Evolutionary conservation across 2,113 vertebrate species (phyloP).

Genomic region (Anguilla japonica): DNA sequence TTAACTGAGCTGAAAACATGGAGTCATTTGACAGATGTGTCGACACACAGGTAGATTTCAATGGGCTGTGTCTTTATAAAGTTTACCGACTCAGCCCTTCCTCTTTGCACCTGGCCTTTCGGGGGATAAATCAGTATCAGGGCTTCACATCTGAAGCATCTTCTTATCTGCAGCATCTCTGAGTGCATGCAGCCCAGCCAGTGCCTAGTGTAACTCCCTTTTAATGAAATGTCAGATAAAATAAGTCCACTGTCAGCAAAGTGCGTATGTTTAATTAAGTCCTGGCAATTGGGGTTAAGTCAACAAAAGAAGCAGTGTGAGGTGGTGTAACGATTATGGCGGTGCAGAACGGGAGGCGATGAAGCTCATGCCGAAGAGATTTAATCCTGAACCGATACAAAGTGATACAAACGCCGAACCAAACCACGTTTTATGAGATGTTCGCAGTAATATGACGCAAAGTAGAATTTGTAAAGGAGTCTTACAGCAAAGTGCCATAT

Average conservation of each 20-base stretch:
- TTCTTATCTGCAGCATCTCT: constrained; percentile 10
- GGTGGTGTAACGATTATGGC: constrained; percentile 30
- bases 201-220: constrained; percentile 24
- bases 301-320: constrained; percentile 25
- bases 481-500: too few relatives aligned
- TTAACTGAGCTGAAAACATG: constrained; percentile 12
- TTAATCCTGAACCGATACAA: background rate
- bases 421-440: background rate
- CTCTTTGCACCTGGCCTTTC: constrained; percentile 9
- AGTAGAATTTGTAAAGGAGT: too few relatives aligned
- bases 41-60: constrained; percentile 14
- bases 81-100: background rate
- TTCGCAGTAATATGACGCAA: background rate
- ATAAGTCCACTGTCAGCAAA: constrained; percentile 31
- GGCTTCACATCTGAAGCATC: background rate
- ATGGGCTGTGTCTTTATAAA: constrained; percentile 7
- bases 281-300: constrained; percentile 23
- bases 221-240: constrained; percentile 41
- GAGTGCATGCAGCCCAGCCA: background rate
- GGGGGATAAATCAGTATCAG: background rate
- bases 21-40: constrained; percentile 5
- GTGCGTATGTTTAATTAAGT: constrained; percentile 27
- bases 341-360: background rate
- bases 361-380: background rate
- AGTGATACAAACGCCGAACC: background rate